Conservation (phyloP, 2,113 vertebrate genomes). For the Dolichallabes microphthalmus region DNA sequence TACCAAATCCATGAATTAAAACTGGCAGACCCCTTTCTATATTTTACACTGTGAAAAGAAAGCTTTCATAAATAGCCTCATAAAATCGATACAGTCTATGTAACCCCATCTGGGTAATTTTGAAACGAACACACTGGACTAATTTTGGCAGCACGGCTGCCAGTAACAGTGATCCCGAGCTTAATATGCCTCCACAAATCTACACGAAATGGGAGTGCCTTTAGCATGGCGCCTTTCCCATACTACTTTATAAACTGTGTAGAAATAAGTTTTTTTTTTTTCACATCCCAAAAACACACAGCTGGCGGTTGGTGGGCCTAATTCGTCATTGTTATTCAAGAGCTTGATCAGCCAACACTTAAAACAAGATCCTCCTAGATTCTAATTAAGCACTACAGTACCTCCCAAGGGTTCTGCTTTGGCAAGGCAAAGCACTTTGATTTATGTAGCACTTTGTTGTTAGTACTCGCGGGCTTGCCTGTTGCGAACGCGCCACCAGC, state of each 20-base stretch:
- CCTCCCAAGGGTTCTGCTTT: constrained; percentile 71
- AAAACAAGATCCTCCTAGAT: constrained; percentile 81
- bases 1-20: constrained; percentile 29
- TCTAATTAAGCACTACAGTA: constrained; percentile 80
- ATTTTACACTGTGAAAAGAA: constrained; percentile 43
- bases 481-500: constrained; percentile 65
- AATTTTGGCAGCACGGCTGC: constrained; percentile 61
- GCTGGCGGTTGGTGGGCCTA: constrained; percentile 66
- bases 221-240: constrained; percentile 54
- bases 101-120: constrained; percentile 70
- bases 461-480: constrained; percentile 69
- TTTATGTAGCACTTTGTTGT: constrained; percentile 77
- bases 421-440: constrained; percentile 77
- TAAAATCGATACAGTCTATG: constrained; percentile 66
- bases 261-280: constrained; percentile 57
- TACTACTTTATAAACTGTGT: constrained; percentile 64
- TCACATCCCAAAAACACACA: constrained; percentile 65
- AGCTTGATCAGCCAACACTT: constrained; percentile 74
- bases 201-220: constrained; percentile 41
- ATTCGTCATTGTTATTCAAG: constrained; percentile 79
- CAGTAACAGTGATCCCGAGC: constrained; percentile 52
- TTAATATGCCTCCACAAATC: constrained; percentile 56
- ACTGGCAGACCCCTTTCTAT: constrained; percentile 32
- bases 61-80: constrained; percentile 66
- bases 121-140: constrained; percentile 68